These are phyloP conservation scores for Heliconius charithonia DNA, from an alignment of 2,888 invertebrate species.

Conservation along the genomic window DNA sequence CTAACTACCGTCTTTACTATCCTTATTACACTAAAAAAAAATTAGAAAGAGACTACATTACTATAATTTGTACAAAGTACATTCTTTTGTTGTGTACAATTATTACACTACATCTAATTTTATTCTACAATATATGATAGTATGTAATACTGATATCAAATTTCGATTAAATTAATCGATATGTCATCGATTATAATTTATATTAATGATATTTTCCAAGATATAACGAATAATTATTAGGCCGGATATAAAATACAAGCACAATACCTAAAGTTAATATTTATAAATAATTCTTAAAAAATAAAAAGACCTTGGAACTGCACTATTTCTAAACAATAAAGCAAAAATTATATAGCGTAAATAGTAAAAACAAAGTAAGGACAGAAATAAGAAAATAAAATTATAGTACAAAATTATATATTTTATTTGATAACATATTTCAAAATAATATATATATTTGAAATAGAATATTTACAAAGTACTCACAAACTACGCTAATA, in stretches of 20 bases:
- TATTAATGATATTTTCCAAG: not conserved
- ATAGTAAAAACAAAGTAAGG: slow-evolving; percentile 8
- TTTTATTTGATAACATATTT: slow-evolving; percentile 21
- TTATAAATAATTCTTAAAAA: not conserved
- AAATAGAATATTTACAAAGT: slow-evolving; percentile 19
- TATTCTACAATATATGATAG: not conserved
- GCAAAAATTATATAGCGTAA: not conserved
- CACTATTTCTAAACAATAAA: too few relatives aligned
- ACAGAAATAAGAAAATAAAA: slow-evolving; percentile 14
- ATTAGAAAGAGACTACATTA: not conserved
- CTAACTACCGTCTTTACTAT: not conserved
- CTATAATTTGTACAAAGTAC: not conserved
- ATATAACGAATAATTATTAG: not conserved
- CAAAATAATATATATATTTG: not conserved
- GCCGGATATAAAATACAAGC: not conserved
- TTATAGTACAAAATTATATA: slow-evolving; percentile 21
- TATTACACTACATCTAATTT: not conserved
- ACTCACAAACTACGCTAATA: slow-evolving; percentile 19
- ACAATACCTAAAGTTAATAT: not conserved
- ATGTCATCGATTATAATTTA: not conserved
- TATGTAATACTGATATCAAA: not conserved
- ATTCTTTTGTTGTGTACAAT: too few relatives aligned
- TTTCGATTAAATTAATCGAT: not conserved
- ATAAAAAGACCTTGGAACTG: too few relatives aligned
- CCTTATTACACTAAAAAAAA: not conserved